These are phyloP conservation scores for Trachymyrmex septentrionalis DNA, from an alignment of 1,140 invertebrate species.

Conservation along the genomic window DNA sequence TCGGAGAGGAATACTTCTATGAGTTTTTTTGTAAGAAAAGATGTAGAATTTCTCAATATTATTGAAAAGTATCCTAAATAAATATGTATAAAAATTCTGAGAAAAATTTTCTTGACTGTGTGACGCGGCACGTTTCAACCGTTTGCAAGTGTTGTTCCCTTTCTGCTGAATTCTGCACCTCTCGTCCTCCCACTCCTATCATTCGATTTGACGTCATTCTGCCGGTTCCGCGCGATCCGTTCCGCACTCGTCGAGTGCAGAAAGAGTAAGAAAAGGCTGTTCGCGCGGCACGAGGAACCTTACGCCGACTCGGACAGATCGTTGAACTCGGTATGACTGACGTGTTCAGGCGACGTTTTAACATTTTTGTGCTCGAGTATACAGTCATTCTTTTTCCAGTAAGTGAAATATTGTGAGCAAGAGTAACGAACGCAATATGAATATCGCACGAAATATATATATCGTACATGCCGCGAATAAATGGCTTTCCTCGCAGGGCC, in stretches of 20 bases:
- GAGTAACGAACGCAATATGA: neutral
- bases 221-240: neutral
- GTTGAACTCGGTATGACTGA: conserved; percentile 76
- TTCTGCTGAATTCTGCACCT: neutral
- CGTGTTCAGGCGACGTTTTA: conserved; percentile 62
- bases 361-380: neutral
- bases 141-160: too few species aligned
- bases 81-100: too few species aligned
- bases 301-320: conserved; percentile 77
- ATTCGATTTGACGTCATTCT: too few species aligned
- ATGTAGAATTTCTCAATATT: too few species aligned
- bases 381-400: neutral
- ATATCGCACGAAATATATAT: neutral
- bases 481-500: neutral
- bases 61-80: too few species aligned
- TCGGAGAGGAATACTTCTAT: too few species aligned
- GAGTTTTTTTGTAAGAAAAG: too few species aligned
- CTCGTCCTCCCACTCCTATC: too few species aligned
- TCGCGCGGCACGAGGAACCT: neutral
- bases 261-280: neutral
- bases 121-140: too few species aligned
- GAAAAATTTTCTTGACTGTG: too few species aligned
- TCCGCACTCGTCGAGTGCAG: neutral
- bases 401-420: neutral
- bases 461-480: neutral